phyloP scores from a whole-genome alignment of 2,797 vertebrate species.

The Steatocranus sp. region DNA sequence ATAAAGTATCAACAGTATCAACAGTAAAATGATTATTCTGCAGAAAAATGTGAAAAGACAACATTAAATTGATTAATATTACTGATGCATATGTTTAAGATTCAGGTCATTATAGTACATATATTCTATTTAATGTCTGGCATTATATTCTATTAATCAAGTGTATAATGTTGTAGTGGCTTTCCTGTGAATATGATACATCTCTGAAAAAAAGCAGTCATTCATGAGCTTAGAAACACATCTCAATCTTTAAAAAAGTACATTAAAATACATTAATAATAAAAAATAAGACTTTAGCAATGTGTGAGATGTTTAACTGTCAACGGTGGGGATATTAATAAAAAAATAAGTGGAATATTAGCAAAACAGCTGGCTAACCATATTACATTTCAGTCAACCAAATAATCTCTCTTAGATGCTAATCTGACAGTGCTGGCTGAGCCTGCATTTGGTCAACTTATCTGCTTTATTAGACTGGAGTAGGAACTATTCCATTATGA shows the following conservation, averaged over 20 bases:
- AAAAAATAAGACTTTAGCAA: no score
- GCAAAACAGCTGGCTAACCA: neutral
- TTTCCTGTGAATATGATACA: neutral
- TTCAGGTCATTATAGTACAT: neutral
- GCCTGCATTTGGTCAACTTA: neutral
- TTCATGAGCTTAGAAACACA: no score
- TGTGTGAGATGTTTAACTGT: no score
- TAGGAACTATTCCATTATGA: neutral
- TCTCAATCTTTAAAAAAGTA: no score
- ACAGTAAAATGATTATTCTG: neutral
- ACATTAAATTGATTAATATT: neutral
- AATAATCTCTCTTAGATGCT: neutral
- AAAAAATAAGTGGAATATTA: neutral
- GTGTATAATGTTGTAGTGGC: neutral
- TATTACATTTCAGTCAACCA: neutral
- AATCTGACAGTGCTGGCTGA: neutral
- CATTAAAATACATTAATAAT: no score
- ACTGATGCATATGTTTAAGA: neutral
- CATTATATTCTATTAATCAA: neutral
- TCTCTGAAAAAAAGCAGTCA: neutral
- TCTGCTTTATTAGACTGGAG: neutral
- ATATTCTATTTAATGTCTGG: neutral
- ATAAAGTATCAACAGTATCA: neutral
- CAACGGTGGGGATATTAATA: no score
- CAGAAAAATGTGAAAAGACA: neutral